Percentiles rank a stretch among this genome's conserved stretches.
Conservation (phyloP, 1,140 invertebrate genomes). For the Tetramorium parvispinum region DNA sequence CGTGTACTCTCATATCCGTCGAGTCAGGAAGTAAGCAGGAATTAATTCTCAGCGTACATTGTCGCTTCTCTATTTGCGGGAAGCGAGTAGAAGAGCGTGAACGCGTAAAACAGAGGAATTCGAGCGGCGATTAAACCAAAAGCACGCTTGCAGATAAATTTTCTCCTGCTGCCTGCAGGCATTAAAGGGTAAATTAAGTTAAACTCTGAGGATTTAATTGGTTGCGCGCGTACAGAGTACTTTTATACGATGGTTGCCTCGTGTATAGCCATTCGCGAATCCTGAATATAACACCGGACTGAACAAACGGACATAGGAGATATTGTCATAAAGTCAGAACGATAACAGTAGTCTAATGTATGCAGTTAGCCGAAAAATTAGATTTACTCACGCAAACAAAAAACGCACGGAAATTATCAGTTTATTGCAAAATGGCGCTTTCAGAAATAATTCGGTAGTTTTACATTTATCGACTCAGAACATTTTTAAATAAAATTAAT, state of each 20-base stretch:
- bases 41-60: constrained; percentile 25
- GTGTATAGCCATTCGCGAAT: constrained; percentile 9
- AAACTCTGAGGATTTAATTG: constrained; percentile 72
- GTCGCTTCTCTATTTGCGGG: constrained; percentile 20
- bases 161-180: constrained; percentile 40
- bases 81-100: constrained; percentile 19
- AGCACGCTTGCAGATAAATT: constrained; percentile 66
- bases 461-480: background rate
- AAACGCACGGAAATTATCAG: constrained; percentile 34
- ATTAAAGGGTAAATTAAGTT: constrained; percentile 73
- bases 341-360: constrained; percentile 11
- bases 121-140: constrained; percentile 66
- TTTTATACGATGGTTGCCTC: constrained; percentile 22
- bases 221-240: constrained; percentile 1
- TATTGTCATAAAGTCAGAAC: constrained; percentile 24
- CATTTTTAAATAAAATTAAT: constrained; percentile 1
- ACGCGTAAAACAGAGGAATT: constrained; percentile 62
- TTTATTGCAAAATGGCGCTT: constrained; percentile 29
- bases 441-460: background rate
- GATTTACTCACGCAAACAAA: constrained; percentile 39
- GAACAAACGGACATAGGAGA: constrained; percentile 22
- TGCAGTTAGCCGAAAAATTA: constrained; percentile 43
- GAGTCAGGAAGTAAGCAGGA: constrained; percentile 24
- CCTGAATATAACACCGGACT: background rate
- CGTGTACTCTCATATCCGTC: background rate